Evolutionary conservation across 1,140 invertebrate species (phyloP).

Genomic region (Tigriopus japonicus): DNA sequence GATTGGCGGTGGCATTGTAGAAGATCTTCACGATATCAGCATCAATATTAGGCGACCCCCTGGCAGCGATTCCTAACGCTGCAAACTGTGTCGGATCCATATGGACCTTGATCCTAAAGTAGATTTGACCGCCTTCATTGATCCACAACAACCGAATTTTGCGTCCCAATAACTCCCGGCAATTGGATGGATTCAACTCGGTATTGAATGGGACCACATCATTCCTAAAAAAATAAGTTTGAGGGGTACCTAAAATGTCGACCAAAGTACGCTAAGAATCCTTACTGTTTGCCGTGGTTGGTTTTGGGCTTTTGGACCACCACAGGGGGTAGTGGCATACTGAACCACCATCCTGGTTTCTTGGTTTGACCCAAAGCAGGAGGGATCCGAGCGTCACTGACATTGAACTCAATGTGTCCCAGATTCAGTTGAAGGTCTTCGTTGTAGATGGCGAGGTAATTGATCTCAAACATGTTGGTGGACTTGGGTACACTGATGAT

Average conservation of each 20-base stretch:
- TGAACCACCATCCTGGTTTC: slow-evolving; percentile 4
- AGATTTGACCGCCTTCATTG: neutral
- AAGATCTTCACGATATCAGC: neutral
- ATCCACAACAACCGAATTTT: neutral
- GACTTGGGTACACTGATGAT: neutral
- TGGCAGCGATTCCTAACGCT: neutral
- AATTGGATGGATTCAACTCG: neutral
- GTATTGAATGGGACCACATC: neutral
- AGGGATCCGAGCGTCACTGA: neutral
- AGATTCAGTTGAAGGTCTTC: neutral
- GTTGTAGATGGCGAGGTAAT: neutral
- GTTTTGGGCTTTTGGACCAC: no score
- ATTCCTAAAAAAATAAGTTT: no score
- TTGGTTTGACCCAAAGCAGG: slow-evolving; percentile 4
- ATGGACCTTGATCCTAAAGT: neutral
- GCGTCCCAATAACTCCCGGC: neutral
- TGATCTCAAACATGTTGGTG: neutral
- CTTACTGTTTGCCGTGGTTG: no score
- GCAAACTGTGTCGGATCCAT: neutral
- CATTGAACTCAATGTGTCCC: neutral
- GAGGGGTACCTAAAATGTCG: no score
- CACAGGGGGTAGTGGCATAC: neutral
- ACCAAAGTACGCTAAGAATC: no score
- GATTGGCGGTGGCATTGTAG: neutral
- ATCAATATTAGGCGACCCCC: neutral